Evolutionary conservation across 35 echinoderm and acorn worm genomes (phyloP).

Genomic region (Chiridota heheva): DNA sequence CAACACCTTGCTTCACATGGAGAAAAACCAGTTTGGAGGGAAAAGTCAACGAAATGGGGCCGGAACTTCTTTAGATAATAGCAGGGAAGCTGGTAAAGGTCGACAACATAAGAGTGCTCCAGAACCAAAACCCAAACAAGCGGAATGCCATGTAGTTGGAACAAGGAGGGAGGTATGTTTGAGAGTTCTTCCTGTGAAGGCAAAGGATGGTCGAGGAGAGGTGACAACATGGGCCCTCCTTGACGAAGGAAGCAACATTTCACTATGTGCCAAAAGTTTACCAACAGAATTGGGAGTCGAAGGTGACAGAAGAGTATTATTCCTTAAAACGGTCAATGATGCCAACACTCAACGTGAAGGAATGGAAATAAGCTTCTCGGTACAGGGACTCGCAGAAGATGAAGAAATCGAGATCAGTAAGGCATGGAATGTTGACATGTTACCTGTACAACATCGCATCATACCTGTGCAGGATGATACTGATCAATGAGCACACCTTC

Average conservation of each 20-base stretch:
- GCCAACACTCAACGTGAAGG: background rate
- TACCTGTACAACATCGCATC: slow-evolving; percentile 8
- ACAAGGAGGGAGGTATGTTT: slow-evolving; percentile 20
- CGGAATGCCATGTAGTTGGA: background rate
- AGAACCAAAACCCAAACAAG: no score
- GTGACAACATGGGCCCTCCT: no score
- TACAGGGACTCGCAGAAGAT: background rate
- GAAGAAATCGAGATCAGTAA: slow-evolving; percentile 5
- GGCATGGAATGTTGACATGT: slow-evolving; percentile 34
- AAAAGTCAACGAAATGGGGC: slow-evolving; percentile 33
- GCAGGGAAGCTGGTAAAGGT: no score
- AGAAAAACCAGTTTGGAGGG: background rate
- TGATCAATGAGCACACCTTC: slow-evolving; percentile 20
- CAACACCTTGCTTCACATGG: slow-evolving; percentile 10
- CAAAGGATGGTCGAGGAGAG: no score
- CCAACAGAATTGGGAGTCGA: no score
- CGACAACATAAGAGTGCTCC: no score
- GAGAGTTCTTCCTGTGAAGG: slow-evolving; percentile 13
- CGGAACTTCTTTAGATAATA: background rate
- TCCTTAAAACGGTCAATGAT: background rate
- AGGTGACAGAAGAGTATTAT: no score
- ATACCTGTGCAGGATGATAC: slow-evolving; percentile 28
- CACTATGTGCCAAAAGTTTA: no score
- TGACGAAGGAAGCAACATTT: no score
- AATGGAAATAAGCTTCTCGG: background rate